phyloP scores from a whole-genome alignment of 1,140 invertebrate species.

The Drosophila eugracilis region DNA sequence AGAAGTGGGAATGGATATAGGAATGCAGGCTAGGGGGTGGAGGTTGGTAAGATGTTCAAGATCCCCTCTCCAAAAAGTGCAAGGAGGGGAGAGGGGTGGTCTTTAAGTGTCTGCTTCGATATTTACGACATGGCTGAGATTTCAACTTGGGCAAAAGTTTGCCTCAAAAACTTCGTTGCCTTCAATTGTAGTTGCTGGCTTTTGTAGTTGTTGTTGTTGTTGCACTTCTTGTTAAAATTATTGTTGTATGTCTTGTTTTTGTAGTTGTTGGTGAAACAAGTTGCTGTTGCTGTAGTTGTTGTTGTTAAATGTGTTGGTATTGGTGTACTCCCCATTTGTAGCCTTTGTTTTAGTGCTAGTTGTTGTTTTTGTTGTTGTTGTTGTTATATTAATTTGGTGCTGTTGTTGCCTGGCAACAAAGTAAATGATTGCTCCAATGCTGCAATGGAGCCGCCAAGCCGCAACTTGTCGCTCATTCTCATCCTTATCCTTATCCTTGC shows the following conservation, averaged over 20 bases:
- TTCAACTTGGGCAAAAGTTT: slow-evolving; percentile 52
- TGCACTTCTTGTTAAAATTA: neutral
- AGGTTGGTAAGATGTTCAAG: too few species aligned
- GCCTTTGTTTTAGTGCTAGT: neutral
- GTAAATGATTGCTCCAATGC: slow-evolving; percentile 43
- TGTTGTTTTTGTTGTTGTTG: slow-evolving; percentile 14
- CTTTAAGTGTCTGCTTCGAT: slow-evolving; percentile 56
- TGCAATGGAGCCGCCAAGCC: slow-evolving; percentile 23
- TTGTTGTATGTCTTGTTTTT: neutral
- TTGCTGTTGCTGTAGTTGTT: too few species aligned
- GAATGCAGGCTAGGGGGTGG: neutral
- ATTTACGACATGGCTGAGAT: slow-evolving; percentile 62
- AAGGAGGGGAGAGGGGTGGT: neutral
- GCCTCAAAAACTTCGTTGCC: slow-evolving; percentile 45
- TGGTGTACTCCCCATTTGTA: neutral
- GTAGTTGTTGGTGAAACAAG: neutral
- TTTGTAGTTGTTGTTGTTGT: slow-evolving; percentile 6
- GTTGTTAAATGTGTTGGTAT: slow-evolving; percentile 4
- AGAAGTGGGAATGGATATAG: neutral
- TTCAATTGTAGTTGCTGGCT: slow-evolving; percentile 30
- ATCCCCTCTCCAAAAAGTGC: too few species aligned
- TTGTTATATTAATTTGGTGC: too few species aligned
- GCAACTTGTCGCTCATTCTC: slow-evolving; percentile 21
- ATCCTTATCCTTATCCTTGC: slow-evolving; percentile 3
- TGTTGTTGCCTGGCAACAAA: slow-evolving; percentile 22